Percentiles rank a stretch among this genome's conserved stretches.
phyloP scores from a whole-genome alignment of 2,113 vertebrate species.

The Lucifuga dentata region DNA sequence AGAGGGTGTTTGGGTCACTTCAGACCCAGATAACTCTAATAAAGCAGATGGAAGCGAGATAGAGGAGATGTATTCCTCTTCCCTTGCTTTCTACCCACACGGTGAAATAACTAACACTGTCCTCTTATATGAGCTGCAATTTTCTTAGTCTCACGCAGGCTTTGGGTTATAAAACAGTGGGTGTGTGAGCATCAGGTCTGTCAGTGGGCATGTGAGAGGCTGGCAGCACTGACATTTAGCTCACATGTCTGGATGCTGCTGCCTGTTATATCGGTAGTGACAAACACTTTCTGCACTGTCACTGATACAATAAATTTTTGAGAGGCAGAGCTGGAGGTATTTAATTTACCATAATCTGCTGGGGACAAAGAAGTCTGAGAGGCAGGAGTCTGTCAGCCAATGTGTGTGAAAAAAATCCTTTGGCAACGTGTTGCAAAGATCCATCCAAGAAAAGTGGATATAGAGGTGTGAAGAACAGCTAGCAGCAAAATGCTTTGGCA shows the following conservation, averaged over 20 bases:
- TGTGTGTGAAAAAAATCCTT: constrained; percentile 67
- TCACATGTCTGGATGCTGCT: constrained; percentile 32
- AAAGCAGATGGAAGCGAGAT: constrained; percentile 25
- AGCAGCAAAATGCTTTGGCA: constrained; percentile 56
- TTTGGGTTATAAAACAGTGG: constrained; percentile 36
- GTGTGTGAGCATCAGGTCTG: constrained; percentile 35
- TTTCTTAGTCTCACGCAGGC: constrained; percentile 48
- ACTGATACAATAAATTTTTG: constrained; percentile 63
- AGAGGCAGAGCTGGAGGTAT: constrained; percentile 62
- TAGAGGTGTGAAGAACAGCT: constrained; percentile 67
- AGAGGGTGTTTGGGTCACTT: constrained; percentile 51
- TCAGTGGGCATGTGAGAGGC: constrained; percentile 5
- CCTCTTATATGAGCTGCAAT: constrained; percentile 24
- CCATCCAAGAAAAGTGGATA: constrained; percentile 66
- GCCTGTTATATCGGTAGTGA: constrained; percentile 41
- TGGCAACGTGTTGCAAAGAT: constrained; percentile 64
- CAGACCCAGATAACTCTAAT: constrained; percentile 43
- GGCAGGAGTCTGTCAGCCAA: constrained; percentile 62
- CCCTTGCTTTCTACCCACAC: constrained; percentile 39
- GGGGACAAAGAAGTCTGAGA: constrained; percentile 66
- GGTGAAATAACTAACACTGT: constrained; percentile 41
- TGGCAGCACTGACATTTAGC: constrained; percentile 22
- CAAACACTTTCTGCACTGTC: constrained; percentile 47
- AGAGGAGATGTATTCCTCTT: constrained; percentile 41
- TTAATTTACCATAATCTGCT: constrained; percentile 65